Percentiles rank a stretch among this genome's conserved stretches.
These are phyloP conservation scores for Sebastes aleutianus DNA, from an alignment of 2,797 vertebrate genomes.

Conservation along the genomic window DNA sequence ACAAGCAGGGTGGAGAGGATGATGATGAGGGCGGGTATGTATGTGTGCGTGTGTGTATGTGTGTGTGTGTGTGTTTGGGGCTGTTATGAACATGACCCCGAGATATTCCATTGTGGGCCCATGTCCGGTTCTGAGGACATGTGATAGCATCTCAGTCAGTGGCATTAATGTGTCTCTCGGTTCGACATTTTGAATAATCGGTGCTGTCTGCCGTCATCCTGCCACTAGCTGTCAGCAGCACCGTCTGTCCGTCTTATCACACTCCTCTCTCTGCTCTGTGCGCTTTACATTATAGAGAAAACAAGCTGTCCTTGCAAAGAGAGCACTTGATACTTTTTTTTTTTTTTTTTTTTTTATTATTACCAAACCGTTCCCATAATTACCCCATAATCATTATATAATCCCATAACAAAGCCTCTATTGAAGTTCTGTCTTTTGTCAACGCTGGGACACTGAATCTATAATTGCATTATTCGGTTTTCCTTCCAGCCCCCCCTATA, in stretches of 20 bases:
- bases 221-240: constrained; percentile 87
- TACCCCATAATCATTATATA: constrained; percentile 99
- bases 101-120: constrained; percentile 78
- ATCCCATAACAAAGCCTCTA: constrained; percentile 98
- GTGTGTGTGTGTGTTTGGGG: background rate
- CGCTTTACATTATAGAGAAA: constrained; percentile 86
- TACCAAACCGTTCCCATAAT: constrained; percentile 95
- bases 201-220: constrained; percentile 86
- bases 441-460: constrained; percentile 95
- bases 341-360: constrained; percentile 86
- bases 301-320: constrained; percentile 87
- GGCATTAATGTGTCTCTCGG: constrained; percentile 86
- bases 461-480: constrained; percentile 95
- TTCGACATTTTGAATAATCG: constrained; percentile 93
- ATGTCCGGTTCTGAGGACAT: constrained; percentile 85
- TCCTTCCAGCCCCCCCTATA: constrained; percentile 71
- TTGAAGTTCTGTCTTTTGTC: constrained; percentile 98
- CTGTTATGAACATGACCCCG: constrained; percentile 65
- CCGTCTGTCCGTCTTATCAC: constrained; percentile 83
- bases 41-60: background rate
- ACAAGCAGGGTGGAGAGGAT: constrained; percentile 40
- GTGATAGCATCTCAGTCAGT: constrained; percentile 88
- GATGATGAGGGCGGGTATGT: constrained; percentile 5
- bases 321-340: constrained; percentile 91
- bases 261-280: constrained; percentile 82